Evolutionary conservation across 2,888 invertebrate species (phyloP).

Genomic region (Tetragonisca angustula): DNA sequence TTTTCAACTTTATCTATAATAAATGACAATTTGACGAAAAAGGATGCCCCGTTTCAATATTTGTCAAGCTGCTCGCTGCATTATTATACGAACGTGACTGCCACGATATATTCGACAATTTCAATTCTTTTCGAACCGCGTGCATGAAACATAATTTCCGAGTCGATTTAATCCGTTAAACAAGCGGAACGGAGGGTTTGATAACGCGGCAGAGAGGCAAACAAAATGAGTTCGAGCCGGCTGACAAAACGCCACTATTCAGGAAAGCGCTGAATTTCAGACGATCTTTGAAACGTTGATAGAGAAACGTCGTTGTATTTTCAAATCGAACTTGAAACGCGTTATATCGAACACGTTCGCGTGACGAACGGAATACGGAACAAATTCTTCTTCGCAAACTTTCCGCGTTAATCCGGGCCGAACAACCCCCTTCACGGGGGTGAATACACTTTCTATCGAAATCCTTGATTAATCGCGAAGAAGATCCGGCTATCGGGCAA

Average conservation of each 20-base stretch:
- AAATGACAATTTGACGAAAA: no score
- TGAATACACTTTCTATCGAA: neutral
- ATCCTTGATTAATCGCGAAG: neutral
- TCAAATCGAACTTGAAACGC: slow-evolving; percentile 3
- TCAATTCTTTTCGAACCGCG: neutral
- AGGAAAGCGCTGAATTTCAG: neutral
- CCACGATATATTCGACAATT: neutral
- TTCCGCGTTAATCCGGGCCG: slow-evolving; percentile 1
- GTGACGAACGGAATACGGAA: slow-evolving; percentile 10
- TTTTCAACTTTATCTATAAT: no score
- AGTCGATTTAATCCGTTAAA: neutral
- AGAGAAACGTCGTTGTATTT: slow-evolving; percentile 19
- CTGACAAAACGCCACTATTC: neutral
- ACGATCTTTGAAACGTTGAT: slow-evolving; percentile 3
- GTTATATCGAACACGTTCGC: slow-evolving; percentile 10
- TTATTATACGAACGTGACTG: neutral
- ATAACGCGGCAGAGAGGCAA: neutral
- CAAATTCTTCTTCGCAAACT: slow-evolving; percentile 6
- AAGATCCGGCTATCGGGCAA: neutral
- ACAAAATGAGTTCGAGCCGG: neutral
- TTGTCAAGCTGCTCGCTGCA: no score
- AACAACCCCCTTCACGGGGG: no score
- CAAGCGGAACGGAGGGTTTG: neutral
- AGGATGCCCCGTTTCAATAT: no score
- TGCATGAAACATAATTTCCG: neutral